Evolutionary conservation across 1,140 invertebrate genomes (phyloP), one percentile per base, ranked within the genome.

Genomic region (Brachionus sp.): DNA sequence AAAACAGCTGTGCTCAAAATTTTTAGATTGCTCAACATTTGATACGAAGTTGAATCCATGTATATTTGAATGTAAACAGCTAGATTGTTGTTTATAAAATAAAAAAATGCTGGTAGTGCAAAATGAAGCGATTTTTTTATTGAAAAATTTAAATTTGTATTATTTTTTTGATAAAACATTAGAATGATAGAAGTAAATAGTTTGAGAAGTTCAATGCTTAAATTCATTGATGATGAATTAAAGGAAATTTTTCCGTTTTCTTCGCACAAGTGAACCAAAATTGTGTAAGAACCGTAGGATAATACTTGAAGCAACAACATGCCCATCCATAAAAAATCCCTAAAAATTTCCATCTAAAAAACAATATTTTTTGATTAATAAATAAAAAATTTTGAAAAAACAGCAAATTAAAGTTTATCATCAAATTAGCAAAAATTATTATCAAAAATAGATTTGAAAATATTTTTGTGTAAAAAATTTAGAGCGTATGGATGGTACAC

Each of bases 11-110:
- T 89, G 10, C 86, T 85, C 1, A 86, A 85, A 70, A 89, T 88
- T 84, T 89, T 89, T 50, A 89, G 68, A 84, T 89, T 89, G 25
- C 86, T 85, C 53, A 88, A 83, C 2, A 89, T 84, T 87, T 88
- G 88, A 70, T 88, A 89, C 16, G 88, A 87, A n/a, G 88, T 86
- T 16, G 88, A 87, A 77, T 89, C 88, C 88, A 89, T 89, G 29
- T 88, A 85, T 5, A 85, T 66, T 68, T 89, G 88, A 85, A 89
- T 88, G 68, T 88, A 85, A 16, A 89, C 85, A n/a, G 86, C 85
- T 3, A 89, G 78, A 70, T 88, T 88, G 73, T 86, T 86, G 80
- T 88, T 89, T 70, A 87, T 84, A 82, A 84, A 85, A 84, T 89
- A 89, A 1, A 88, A 84, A 9, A 88, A 25, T 1, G 86, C 88